A percentile compares a stretch with the other conserved stretches of the same genome.
Evolutionary conservation across 2,113 vertebrate species (phyloP).

Genomic region (Lichenostomus cassidix): DNA sequence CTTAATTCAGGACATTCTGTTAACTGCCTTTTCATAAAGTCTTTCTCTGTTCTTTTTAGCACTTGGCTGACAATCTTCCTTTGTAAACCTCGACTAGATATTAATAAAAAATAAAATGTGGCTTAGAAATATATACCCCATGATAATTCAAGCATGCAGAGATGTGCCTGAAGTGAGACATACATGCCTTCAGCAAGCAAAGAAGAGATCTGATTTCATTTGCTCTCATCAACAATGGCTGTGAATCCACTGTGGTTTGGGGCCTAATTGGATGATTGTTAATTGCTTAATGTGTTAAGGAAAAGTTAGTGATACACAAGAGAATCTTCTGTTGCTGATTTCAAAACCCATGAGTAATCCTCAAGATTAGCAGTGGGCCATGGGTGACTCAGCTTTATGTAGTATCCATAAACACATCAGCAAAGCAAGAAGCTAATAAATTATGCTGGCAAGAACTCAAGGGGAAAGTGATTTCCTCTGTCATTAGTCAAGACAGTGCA

Average conservation of each 20-base stretch:
- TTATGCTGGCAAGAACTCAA: neutral
- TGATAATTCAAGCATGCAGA: neutral
- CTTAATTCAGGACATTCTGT: neutral
- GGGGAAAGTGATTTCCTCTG: constrained; percentile 1
- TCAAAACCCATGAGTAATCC: neutral
- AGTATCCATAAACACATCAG: neutral
- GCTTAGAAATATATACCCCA: neutral
- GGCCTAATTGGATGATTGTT: neutral
- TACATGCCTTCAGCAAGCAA: neutral
- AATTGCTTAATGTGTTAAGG: neutral
- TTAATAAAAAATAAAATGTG: neutral
- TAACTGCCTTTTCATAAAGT: neutral
- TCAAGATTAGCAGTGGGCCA: neutral
- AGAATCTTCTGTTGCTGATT: neutral
- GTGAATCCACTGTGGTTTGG: neutral
- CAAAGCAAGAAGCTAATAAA: neutral
- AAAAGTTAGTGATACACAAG: neutral
- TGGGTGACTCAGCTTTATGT: neutral
- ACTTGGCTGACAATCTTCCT: neutral
- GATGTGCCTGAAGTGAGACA: neutral
- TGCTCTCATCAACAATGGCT: neutral
- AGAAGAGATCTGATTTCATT: neutral
- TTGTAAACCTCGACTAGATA: neutral
- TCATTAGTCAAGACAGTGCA: neutral
- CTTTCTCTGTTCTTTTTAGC: neutral